These are phyloP conservation scores for Molorchus minor DNA, from an alignment of 2,888 invertebrate genomes.

Conservation along the genomic window DNA sequence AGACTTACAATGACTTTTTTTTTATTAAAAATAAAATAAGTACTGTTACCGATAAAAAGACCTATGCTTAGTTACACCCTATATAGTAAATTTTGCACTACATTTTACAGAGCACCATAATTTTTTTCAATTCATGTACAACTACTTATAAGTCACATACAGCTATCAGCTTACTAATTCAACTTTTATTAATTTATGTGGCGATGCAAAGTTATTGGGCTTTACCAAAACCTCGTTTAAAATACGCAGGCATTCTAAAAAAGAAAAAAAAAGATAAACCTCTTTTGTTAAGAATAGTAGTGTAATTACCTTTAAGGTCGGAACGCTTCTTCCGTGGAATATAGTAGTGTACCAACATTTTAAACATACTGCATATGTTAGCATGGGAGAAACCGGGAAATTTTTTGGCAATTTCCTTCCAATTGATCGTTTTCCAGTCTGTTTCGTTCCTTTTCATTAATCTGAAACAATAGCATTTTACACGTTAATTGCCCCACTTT, in stretches of 20 bases:
- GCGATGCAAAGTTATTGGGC: not conserved
- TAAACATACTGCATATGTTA: constrained; percentile 40
- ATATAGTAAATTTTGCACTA: too few species aligned
- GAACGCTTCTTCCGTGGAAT: constrained; percentile 33
- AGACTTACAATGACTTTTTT: too few species aligned
- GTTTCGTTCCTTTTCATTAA: constrained; percentile 37
- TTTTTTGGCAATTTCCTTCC: constrained; percentile 42
- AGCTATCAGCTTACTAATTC: too few species aligned
- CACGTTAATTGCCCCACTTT: too few species aligned
- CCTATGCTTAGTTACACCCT: too few species aligned
- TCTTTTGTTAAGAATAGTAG: not conserved
- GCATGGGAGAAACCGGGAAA: constrained; percentile 41
- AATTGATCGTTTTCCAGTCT: constrained; percentile 45
- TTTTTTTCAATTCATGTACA: too few species aligned
- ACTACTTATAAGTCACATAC: too few species aligned
- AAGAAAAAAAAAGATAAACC: constrained; percentile 3
- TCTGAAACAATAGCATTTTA: constrained; percentile 31
- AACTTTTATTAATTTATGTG: constrained; percentile 15
- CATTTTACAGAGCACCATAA: too few species aligned
- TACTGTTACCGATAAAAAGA: too few species aligned
- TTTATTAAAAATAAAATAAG: too few species aligned
- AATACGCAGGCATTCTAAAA: constrained; percentile 40
- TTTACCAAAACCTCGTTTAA: constrained; percentile 2
- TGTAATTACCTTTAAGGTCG: constrained; percentile 34
- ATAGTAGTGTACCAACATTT: constrained; percentile 22